Conservation (phyloP, 2,113 vertebrate genomes). For the Calidris pygmaea region DNA sequence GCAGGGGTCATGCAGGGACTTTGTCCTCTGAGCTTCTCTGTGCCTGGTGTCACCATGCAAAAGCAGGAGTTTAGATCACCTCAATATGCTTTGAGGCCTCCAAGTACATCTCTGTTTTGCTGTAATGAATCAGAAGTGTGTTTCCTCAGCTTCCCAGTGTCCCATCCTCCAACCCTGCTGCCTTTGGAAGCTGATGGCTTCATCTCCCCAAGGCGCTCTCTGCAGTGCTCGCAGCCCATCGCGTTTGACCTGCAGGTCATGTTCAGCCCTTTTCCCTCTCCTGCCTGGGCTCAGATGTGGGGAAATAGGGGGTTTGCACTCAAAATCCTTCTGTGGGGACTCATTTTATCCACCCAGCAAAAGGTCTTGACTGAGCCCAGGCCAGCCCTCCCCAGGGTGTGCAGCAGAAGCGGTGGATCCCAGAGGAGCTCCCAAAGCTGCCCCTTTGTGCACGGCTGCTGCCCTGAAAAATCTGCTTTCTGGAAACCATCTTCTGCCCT, state of each 20-base stretch:
- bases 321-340: not conserved
- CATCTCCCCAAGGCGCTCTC: not conserved
- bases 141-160: not conserved
- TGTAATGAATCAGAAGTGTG: not conserved
- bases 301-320: not conserved
- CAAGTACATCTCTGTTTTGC: not conserved
- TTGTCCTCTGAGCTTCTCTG: not conserved
- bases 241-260: not conserved
- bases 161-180: not conserved
- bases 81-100: not conserved
- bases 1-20: fast-evolving
- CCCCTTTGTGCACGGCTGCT: fast-evolving
- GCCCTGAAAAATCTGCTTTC: not conserved
- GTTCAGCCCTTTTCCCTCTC: not conserved
- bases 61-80: not conserved
- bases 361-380: not conserved
- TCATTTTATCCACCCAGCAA: not conserved
- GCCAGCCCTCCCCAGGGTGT: not conserved
- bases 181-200: not conserved
- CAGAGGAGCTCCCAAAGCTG: not conserved
- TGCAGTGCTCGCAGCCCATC: not conserved
- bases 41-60: not conserved
- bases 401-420: not conserved
- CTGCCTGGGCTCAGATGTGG: not conserved
- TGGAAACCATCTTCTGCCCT: fast-evolving